phyloP scores from a whole-genome alignment of 2,113 vertebrate species.

The Cnemophilus loriae region DNA sequence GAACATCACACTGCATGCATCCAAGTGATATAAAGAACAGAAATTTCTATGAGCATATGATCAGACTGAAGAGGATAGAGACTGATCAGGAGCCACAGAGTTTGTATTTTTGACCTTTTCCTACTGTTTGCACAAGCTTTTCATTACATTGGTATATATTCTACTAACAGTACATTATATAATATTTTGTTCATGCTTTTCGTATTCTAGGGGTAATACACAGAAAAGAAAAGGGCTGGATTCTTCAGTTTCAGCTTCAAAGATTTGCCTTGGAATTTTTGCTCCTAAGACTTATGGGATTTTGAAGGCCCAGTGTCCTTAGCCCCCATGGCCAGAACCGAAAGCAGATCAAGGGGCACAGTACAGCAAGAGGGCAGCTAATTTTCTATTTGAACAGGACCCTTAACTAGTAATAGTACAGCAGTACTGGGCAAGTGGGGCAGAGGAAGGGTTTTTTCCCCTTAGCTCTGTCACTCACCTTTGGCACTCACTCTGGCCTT shows the following conservation, averaged over 20 bases:
- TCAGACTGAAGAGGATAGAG: not conserved
- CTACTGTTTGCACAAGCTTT: not conserved
- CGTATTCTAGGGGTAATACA: accelerated
- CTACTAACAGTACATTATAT: too few species aligned
- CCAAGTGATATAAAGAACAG: not conserved
- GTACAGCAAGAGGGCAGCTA: not conserved
- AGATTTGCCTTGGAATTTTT: not conserved
- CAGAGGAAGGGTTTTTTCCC: not conserved
- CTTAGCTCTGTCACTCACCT: not conserved
- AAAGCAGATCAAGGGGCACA: not conserved
- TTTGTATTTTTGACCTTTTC: not conserved
- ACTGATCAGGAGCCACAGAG: not conserved
- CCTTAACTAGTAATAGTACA: not conserved
- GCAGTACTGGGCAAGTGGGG: not conserved
- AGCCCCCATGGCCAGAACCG: not conserved
- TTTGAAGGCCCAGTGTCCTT: not conserved
- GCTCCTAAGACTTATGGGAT: not conserved
- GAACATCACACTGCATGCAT: not conserved
- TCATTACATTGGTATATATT: not conserved
- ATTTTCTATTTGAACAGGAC: not conserved
- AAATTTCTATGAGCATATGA: not conserved
- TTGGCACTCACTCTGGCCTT: not conserved
- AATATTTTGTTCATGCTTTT: not conserved
- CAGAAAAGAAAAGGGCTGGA: not conserved
- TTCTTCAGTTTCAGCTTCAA: not conserved